These are phyloP conservation scores for Crypturellus tataupa DNA, from an alignment of 2,797 vertebrate species.

Conservation along the genomic window DNA sequence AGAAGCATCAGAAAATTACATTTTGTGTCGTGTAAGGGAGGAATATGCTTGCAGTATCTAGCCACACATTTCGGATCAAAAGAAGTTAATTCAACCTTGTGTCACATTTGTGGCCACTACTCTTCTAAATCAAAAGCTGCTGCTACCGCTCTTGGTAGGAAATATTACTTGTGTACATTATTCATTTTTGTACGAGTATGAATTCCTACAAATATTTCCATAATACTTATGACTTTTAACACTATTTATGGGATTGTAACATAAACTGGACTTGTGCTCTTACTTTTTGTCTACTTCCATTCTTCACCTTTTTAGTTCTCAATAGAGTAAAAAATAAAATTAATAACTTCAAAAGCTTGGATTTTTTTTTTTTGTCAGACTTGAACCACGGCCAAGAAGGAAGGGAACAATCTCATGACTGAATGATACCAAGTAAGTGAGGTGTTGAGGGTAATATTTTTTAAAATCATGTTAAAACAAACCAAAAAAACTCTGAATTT, in stretches of 20 bases:
- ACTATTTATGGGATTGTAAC: background rate
- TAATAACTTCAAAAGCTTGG: background rate
- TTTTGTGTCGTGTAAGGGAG: conserved; percentile 1
- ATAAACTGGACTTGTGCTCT: background rate
- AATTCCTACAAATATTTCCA: conserved; percentile 55
- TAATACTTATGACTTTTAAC: conserved; percentile 28
- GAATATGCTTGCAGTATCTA: background rate
- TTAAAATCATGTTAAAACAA: background rate
- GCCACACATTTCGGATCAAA: background rate
- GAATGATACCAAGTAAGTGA: background rate
- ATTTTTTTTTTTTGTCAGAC: background rate
- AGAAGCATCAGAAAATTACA: background rate
- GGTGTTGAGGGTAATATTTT: background rate
- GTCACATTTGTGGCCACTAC: background rate
- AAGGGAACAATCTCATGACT: background rate
- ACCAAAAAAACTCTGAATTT: background rate
- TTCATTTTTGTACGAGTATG: background rate
- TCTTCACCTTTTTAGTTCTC: conserved; percentile 1
- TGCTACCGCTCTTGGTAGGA: background rate
- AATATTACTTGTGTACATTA: conserved; percentile 1
- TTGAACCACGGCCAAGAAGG: background rate
- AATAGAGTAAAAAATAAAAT: background rate
- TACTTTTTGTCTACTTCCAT: background rate
- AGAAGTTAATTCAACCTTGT: background rate
- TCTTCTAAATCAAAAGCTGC: conserved; percentile 23